Conservation (phyloP, 2,888 invertebrate species). For the Amphipoea lucens region DNA sequence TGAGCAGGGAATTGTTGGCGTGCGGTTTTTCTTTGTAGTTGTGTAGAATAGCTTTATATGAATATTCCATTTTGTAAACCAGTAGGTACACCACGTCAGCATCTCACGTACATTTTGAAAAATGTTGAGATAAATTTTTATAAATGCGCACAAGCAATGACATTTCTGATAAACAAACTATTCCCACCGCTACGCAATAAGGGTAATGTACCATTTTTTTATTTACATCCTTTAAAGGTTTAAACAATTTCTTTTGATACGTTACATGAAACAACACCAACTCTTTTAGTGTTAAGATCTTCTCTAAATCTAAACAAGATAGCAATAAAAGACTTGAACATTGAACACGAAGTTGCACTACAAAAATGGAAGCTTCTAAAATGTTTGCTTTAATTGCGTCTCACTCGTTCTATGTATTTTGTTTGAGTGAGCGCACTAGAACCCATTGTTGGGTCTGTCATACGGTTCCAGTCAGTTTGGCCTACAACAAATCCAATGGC, state of each 20-base stretch:
- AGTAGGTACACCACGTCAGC: neutral
- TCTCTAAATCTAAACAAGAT: constrained; percentile 28
- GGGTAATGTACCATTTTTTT: neutral
- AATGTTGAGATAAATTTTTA: neutral
- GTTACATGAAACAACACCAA: constrained; percentile 19
- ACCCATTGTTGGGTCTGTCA: constrained; percentile 97
- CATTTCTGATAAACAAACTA: neutral
- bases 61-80: neutral
- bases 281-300: neutral
- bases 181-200: neutral
- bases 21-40: constrained; percentile 20
- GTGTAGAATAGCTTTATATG: neutral
- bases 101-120: neutral
- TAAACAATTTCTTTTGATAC: neutral
- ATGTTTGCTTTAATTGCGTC: constrained; percentile 67
- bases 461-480: constrained; percentile 98
- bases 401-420: constrained; percentile 95
- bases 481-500: constrained; percentile 99
- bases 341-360: constrained; percentile 6
- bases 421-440: constrained; percentile 97
- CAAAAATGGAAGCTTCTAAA: constrained; percentile 10
- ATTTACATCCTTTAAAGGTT: constrained; percentile 6
- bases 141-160: constrained; percentile 1
- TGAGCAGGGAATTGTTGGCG: neutral
- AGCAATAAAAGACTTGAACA: constrained; percentile 15